Percentiles rank a stretch among this genome's conserved stretches.
Evolutionary conservation across 2,888 invertebrate species (phyloP).

Genomic region (Drosophila multiciliata): DNA sequence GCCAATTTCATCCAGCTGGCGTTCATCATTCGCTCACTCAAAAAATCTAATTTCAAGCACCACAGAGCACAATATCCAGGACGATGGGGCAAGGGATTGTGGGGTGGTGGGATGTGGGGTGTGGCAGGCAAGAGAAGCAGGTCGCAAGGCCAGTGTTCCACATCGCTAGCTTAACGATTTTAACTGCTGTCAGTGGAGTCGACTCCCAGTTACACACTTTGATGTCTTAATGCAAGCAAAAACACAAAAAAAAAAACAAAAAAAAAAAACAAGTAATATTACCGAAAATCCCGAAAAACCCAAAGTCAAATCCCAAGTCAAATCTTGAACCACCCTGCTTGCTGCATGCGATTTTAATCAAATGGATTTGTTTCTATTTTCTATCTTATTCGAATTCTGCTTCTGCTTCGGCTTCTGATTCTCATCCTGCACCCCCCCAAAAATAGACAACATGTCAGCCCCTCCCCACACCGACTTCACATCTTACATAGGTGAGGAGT

Average conservation of each 20-base stretch:
- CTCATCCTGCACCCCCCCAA: slow-evolving; percentile 28
- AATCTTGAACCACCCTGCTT: slow-evolving; percentile 15
- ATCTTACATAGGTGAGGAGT: slow-evolving; percentile 15
- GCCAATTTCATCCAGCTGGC: slow-evolving; percentile 33
- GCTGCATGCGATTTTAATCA: slow-evolving; percentile 61
- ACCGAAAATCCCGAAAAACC: background rate
- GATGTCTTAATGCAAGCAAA: slow-evolving; percentile 69
- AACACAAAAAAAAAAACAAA: background rate
- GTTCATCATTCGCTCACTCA: slow-evolving; percentile 30
- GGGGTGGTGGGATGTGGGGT: background rate
- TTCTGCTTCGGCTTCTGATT: background rate
- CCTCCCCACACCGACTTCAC: background rate
- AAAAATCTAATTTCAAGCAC: slow-evolving; percentile 80
- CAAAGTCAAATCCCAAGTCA: background rate
- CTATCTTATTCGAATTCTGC: slow-evolving; percentile 36
- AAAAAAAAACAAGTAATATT: background rate
- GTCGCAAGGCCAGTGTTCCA: slow-evolving; percentile 59
- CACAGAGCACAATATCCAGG: slow-evolving; percentile 57
- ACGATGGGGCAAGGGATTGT: background rate
- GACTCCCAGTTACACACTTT: slow-evolving; percentile 33
- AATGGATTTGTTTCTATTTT: slow-evolving; percentile 76
- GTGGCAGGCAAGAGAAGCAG: slow-evolving; percentile 12
- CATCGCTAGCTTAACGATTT: slow-evolving; percentile 74
- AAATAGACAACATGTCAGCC: slow-evolving; percentile 55
- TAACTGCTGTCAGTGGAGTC: slow-evolving; percentile 46